phyloP scores from a whole-genome alignment of 2,113 vertebrate species.

The Spermophilus dauricus region DNA sequence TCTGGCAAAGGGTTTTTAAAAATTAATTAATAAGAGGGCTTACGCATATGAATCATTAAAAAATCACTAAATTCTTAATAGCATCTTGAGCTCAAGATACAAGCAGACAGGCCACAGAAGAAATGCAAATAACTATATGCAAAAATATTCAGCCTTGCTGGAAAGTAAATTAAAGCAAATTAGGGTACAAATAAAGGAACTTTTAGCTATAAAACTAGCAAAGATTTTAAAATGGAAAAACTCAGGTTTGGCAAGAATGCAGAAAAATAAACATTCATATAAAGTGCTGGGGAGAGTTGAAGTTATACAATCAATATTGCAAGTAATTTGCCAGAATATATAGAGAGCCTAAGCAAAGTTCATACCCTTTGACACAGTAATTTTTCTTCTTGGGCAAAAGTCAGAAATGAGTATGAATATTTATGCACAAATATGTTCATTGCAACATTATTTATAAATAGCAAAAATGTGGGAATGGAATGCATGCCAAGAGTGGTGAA shows the following conservation, averaged over 20 bases:
- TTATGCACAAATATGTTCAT: constrained; percentile 80
- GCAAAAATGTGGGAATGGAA: constrained; percentile 80
- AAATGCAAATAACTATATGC: constrained; percentile 43
- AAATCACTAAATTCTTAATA: neutral
- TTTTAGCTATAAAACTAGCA: constrained; percentile 67
- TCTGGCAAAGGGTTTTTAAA: constrained; percentile 50
- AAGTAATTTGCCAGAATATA: constrained; percentile 72
- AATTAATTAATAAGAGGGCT: constrained; percentile 21
- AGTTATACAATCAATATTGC: constrained; percentile 64
- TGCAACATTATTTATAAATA: constrained; percentile 83
- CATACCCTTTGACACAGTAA: constrained; percentile 78
- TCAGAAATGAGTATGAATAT: constrained; percentile 81
- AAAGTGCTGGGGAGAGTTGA: constrained; percentile 29
- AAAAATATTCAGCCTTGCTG: constrained; percentile 64
- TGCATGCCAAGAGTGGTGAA: constrained; percentile 79
- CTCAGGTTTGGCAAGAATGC: constrained; percentile 65
- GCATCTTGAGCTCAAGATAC: neutral
- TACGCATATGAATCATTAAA: constrained; percentile 14
- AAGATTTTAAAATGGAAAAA: constrained; percentile 55
- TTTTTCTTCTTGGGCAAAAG: constrained; percentile 75
- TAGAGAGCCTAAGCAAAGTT: constrained; percentile 62
- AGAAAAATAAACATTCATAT: constrained; percentile 70
- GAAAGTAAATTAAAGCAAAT: constrained; percentile 71
- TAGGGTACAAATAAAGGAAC: constrained; percentile 50
- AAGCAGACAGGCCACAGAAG: constrained; percentile 31